Base-by-base conservation (phyloP, 2,888 invertebrate species). In the Caenorhabditis afra region DNA sequence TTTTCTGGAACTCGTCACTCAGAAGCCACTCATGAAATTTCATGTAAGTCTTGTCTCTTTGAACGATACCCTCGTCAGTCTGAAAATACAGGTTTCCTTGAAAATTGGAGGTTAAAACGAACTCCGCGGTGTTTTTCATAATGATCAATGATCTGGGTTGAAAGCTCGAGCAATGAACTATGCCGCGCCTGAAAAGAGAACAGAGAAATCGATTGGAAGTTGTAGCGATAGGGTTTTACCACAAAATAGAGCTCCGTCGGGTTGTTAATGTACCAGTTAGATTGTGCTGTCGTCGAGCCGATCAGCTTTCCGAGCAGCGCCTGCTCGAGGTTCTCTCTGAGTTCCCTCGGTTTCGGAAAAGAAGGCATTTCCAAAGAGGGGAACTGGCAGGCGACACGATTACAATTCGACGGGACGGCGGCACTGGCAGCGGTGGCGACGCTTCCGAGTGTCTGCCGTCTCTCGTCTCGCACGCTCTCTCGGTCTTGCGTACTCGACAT, bases 151-250 rank as follows among this genome's bases (percentile, higher is more conserved):
- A 61, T 47, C 12, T 49, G 47, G 5, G 29, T 18, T 8, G 49
- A 12, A 11, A 61, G 37, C 2, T 35, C 49, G 1, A n/a, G 8
- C 20, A 61, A 20, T 8, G 49, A 47, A 18, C 49, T 37, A 8
- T 61, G 35, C 37, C n/a, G 22, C 11, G 49, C 61, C 61, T 49
- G 23, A 49, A 37, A 47, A 35, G 1, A 44, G 14, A 44, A n/a
- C n/a, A n/a, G n/a, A n/a, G n/a, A n/a, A 14, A 16, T 3, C 16
- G 12, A 16, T 47, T 41, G n/a, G 14, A 44, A 23, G n/a, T 39
- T 39, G 35, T 29, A 55, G 11, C 3, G 44, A 22, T 23, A 18
- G 16, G 1, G 10, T 3, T 12, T 22, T 22, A 44, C 58, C 58
- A 58, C 16, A 37, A 58, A 58, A 18, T 44, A 58, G 14, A 44